Conservation (phyloP, 2,888 invertebrate species). For the Monopis laevigella region DNA sequence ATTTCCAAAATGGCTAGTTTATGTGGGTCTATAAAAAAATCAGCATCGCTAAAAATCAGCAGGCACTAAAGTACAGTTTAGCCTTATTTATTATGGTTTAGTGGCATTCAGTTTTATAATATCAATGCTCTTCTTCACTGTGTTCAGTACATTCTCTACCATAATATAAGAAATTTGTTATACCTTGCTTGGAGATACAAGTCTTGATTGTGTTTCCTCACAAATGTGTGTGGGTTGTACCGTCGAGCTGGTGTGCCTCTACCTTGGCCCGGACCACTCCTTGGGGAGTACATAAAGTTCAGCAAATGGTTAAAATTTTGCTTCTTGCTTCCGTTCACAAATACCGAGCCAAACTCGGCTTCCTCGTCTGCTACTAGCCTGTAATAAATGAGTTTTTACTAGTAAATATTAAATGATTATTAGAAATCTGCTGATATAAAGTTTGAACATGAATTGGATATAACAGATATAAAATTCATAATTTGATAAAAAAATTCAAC, state of each 20-base stretch:
- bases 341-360: constrained; percentile 85
- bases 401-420: too few relatives aligned
- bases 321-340: constrained; percentile 87
- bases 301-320: constrained; percentile 93
- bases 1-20: neutral
- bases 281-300: constrained; percentile 86
- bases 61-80: too few relatives aligned
- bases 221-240: constrained; percentile 31
- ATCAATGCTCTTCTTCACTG: too few relatives aligned
- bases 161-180: constrained; percentile 31
- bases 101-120: too few relatives aligned
- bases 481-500: too few relatives aligned
- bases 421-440: too few relatives aligned
- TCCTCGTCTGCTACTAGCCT: constrained; percentile 66
- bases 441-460: too few relatives aligned
- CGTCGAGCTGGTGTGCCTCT: constrained; percentile 38
- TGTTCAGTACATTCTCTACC: too few relatives aligned
- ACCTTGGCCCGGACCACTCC: constrained; percentile 43
- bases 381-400: constrained; percentile 15
- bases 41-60: too few relatives aligned
- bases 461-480: too few relatives aligned
- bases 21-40: neutral
- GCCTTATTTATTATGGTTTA: too few relatives aligned
- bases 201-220: constrained; percentile 85
- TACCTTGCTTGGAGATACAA: constrained; percentile 95